These are phyloP conservation scores for Cariama cristata DNA, from an alignment of 2,113 vertebrate genomes.

Conservation along the genomic window DNA sequence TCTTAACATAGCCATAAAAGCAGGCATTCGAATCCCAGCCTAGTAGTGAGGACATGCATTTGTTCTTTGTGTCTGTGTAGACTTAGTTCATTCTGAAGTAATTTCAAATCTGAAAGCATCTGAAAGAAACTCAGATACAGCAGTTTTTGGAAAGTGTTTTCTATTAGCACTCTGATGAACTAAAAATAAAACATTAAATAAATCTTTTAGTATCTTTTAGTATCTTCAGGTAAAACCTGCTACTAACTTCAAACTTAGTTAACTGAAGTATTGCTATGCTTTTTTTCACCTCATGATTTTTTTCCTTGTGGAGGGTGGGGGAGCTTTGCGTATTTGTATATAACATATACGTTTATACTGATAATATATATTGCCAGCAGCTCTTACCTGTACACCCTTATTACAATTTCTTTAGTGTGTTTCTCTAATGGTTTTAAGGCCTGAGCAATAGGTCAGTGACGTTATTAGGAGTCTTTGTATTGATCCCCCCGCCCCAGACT, in stretches of 20 bases:
- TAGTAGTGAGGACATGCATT: not conserved
- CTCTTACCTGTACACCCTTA: not conserved
- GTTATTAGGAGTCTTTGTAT: not conserved
- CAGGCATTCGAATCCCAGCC: not conserved
- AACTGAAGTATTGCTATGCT: not conserved
- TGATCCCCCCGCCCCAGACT: not conserved
- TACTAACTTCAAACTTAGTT: not conserved
- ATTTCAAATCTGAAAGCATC: slow-evolving; percentile 33
- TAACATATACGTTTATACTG: not conserved
- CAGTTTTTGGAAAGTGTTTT: not conserved
- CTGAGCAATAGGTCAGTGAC: not conserved
- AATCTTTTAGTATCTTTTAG: not conserved
- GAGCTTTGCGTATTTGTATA: not conserved
- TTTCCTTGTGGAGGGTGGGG: not conserved
- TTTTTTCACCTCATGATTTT: not conserved
- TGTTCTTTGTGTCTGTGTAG: not conserved
- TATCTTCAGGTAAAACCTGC: slow-evolving; percentile 3
- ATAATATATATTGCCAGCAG: not conserved
- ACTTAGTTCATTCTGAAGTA: not conserved
- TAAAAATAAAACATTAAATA: slow-evolving; percentile 6
- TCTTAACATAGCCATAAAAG: not conserved
- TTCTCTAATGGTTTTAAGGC: not conserved
- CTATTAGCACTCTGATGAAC: not conserved
- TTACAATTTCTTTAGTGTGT: not conserved
- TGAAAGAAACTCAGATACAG: not conserved